phyloP scores from a whole-genome alignment of 1,140 invertebrate genomes.

The Drosophila miranda region DNA sequence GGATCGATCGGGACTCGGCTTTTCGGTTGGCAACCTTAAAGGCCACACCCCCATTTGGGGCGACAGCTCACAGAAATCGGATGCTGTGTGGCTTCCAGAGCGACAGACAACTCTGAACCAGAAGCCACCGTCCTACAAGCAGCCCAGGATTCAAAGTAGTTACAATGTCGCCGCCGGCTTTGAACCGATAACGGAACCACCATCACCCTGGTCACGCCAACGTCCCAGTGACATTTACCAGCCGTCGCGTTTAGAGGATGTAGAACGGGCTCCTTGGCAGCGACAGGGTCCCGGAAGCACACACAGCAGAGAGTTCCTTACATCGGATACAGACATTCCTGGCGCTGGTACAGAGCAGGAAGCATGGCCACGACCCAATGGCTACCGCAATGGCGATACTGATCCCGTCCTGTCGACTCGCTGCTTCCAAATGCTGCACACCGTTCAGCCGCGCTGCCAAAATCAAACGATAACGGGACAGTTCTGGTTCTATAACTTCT shows the following conservation, averaged over 20 bases:
- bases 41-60: slow-evolving; percentile 28
- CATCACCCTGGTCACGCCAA: slow-evolving; percentile 8
- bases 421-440: slow-evolving; percentile 58
- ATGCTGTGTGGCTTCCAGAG: slow-evolving; percentile 14
- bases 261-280: slow-evolving; percentile 32
- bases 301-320: background rate
- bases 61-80: slow-evolving; percentile 4
- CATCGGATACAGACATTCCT: too few species aligned
- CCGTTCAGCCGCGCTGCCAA: slow-evolving; percentile 32
- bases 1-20: slow-evolving; percentile 1
- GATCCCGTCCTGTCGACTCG: slow-evolving; percentile 32
- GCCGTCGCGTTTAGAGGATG: slow-evolving; percentile 36
- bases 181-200: slow-evolving; percentile 13
- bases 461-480: slow-evolving; percentile 54
- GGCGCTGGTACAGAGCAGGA: background rate
- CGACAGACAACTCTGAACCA: slow-evolving; percentile 12
- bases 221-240: background rate
- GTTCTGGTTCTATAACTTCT: slow-evolving; percentile 78
- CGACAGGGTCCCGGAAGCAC: slow-evolving; percentile 4
- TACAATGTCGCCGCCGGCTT: background rate
- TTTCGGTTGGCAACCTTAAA: slow-evolving; percentile 54
- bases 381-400: slow-evolving; percentile 1
- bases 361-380: slow-evolving; percentile 5
- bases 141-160: background rate
- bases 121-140: background rate